phyloP scores from a whole-genome alignment of 2,888 invertebrate genomes.

The Hedya salicella region DNA sequence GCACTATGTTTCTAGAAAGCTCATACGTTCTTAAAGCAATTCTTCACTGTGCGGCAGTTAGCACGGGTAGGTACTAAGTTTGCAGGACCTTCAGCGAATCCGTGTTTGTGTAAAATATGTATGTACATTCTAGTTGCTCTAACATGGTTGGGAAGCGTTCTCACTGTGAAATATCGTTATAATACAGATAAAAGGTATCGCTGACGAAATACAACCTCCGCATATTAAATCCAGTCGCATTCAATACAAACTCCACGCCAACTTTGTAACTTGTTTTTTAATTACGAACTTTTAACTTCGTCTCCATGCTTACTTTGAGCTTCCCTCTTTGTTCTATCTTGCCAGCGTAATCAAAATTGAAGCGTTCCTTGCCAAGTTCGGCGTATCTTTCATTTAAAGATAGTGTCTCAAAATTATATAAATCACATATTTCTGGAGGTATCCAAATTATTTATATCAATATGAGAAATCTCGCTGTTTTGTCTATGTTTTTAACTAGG shows the following conservation, averaged over 20 bases:
- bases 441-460: too few relatives aligned
- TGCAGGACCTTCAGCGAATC: slow-evolving; percentile 18
- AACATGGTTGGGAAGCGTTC: slow-evolving; percentile 14
- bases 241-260: slow-evolving; percentile 17
- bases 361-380: background rate
- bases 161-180: slow-evolving; percentile 2
- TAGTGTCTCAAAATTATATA: background rate
- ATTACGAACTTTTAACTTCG: slow-evolving; percentile 30
- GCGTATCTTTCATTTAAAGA: background rate
- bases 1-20: background rate
- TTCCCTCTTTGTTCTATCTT: slow-evolving; percentile 16
- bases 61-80: slow-evolving; percentile 17
- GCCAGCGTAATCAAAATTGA: slow-evolving; percentile 11
- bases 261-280: slow-evolving; percentile 29
- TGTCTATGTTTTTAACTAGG: too few relatives aligned
- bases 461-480: too few relatives aligned
- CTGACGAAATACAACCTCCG: slow-evolving; percentile 15
- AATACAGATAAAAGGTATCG: slow-evolving; percentile 3
- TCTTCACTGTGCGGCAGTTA: background rate
- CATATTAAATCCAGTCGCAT: slow-evolving; percentile 18
- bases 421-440: background rate
- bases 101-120: slow-evolving; percentile 24
- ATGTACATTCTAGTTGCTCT: slow-evolving; percentile 22
- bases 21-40: background rate
- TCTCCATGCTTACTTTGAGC: slow-evolving; percentile 20